These are phyloP conservation scores for Leptinotarsa peninsularis DNA, from an alignment of 2,888 invertebrate species.

Conservation along the genomic window DNA sequence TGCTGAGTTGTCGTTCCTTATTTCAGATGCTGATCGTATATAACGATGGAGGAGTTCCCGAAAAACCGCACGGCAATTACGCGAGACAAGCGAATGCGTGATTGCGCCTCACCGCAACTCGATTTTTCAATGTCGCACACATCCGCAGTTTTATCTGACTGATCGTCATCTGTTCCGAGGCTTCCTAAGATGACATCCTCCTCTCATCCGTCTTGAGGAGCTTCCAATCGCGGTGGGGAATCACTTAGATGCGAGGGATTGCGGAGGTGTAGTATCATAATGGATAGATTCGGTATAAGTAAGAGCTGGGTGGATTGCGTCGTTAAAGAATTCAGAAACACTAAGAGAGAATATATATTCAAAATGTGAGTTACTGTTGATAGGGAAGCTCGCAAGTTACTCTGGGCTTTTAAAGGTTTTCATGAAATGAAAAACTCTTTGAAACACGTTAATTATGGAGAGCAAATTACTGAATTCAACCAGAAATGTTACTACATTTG, in stretches of 20 bases:
- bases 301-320: background rate
- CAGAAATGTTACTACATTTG: too few relatives aligned
- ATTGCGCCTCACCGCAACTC: conserved; percentile 39
- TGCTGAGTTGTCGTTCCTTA: background rate
- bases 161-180: conserved; percentile 58
- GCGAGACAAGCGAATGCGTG: conserved; percentile 43
- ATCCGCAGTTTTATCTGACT: conserved; percentile 56
- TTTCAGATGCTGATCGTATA: conserved; percentile 6
- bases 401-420: too few relatives aligned
- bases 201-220: conserved; percentile 53
- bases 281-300: background rate
- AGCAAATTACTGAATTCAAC: too few relatives aligned
- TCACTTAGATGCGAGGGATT: conserved; percentile 8
- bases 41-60: conserved; percentile 29
- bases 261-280: conserved; percentile 23
- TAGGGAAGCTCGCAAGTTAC: too few relatives aligned
- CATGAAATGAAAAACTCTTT: too few relatives aligned
- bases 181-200: conserved; percentile 61
- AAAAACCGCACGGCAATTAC: conserved; percentile 44
- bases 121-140: conserved; percentile 57
- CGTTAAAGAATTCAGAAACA: background rate
- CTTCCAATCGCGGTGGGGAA: conserved; percentile 25
- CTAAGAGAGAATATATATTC: background rate
- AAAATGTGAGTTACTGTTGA: background rate
- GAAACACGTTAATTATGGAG: too few relatives aligned